Base-by-base conservation (phyloP, 1,140 invertebrate genomes). In the Chironomus tepperi region DNA sequence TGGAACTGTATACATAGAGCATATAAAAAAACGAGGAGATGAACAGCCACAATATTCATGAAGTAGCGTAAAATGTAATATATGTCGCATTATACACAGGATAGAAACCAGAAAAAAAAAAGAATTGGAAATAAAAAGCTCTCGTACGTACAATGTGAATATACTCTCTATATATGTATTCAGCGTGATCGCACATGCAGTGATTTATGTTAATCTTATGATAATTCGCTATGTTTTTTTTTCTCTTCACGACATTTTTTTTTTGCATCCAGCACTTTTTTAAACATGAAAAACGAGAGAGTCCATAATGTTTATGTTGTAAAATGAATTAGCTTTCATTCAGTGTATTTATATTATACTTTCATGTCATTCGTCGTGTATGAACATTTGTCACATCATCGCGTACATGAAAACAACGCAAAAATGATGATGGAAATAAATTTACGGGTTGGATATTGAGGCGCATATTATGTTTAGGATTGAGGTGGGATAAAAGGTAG, bases 191-290 rank as follows among this genome's bases (percentile, higher is more conserved):
- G 16, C 65, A 70, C 65, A 19, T 21, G 65, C 65, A 70, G 65
- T 70, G 65, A 70, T 70, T 70, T 70, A 70, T 70, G 65, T 16
- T 70, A 70, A 70, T 70, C 65, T 70, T 70, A 70, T 70, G 65
- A 21, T 70, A 70, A 70, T 70, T 70, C 47, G 47, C 47, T 57
- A 8, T 57, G 3, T 57, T 15, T 57, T 57, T 47, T 15, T n/a
- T 57, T 5, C 47, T 57, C 12, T 57, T 57, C 47, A 57, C 47
- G 47, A 57, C 2, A n/a, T 1, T 34, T 5, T 34, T 34, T 34
- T 34, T 34, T 34, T 34, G 24, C 24, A 34, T 34, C 24, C 24
- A 34, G 5, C n/a, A n/a, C n/a, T 34, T 34, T 34, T 34, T 34
- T 34, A 2, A 2, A 34, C 15, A n/a, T 57, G 47, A 15, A 57